Conservation (phyloP, 2,113 vertebrate species). For the Azemiops feae region DNA sequence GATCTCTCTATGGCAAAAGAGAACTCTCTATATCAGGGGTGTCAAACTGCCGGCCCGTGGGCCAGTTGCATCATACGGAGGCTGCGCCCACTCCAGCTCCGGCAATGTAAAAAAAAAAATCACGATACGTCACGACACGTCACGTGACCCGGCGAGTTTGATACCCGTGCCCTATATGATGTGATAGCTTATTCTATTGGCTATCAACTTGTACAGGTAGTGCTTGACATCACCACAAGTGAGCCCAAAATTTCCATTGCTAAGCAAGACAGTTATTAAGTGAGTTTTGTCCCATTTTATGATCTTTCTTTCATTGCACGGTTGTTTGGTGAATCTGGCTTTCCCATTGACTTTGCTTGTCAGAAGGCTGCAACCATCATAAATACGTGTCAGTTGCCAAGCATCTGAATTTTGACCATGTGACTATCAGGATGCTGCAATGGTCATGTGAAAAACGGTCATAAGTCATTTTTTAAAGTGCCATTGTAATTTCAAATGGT, state of each 20-base stretch:
- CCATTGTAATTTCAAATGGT: neutral
- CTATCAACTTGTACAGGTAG: neutral
- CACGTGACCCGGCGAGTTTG: too few species aligned
- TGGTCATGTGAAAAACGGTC: neutral
- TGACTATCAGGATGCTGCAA: neutral
- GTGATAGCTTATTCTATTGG: neutral
- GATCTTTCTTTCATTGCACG: neutral
- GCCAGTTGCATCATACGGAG: too few species aligned
- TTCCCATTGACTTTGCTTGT: too few species aligned
- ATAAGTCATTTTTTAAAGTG: neutral
- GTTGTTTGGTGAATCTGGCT: neutral
- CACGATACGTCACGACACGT: too few species aligned
- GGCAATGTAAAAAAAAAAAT: too few species aligned
- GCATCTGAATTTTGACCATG: neutral
- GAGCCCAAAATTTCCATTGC: neutral
- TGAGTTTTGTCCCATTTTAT: neutral
- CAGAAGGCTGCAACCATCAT: too few species aligned
- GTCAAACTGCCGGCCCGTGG: too few species aligned
- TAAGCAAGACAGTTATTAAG: neutral
- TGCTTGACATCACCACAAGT: neutral
- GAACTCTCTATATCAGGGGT: neutral
- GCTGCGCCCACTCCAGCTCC: too few species aligned
- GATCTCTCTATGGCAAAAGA: neutral
- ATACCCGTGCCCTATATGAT: neutral
- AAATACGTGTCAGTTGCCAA: neutral